phyloP scores from a whole-genome alignment of 2,797 vertebrate genomes.

The Sparus aurata region DNA sequence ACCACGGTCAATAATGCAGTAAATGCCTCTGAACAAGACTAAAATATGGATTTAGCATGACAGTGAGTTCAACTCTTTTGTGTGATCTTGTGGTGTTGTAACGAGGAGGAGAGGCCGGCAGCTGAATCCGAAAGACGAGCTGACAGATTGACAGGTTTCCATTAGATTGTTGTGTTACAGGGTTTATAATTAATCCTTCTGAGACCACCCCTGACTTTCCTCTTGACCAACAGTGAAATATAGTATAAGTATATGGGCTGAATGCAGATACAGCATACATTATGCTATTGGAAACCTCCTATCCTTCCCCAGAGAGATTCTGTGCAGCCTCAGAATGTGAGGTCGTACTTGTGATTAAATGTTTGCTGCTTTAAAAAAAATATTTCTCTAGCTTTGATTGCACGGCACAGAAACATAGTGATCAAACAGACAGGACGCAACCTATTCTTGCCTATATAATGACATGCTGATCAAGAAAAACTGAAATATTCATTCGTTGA shows the following conservation, averaged over 20 bases:
- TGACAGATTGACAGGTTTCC: slow-evolving; percentile 69
- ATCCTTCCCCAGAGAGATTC: neutral
- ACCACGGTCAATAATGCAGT: slow-evolving; percentile 14
- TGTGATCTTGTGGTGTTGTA: slow-evolving; percentile 34
- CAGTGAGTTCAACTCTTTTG: slow-evolving; percentile 24
- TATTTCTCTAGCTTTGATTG: slow-evolving; percentile 2
- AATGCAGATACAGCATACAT: slow-evolving; percentile 59
- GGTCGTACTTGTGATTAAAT: slow-evolving; percentile 23
- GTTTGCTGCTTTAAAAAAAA: slow-evolving; percentile 40
- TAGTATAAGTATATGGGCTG: slow-evolving; percentile 35
- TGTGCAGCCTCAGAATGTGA: slow-evolving; percentile 22
- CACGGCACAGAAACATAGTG: neutral
- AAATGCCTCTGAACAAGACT: slow-evolving; percentile 20
- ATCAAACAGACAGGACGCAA: neutral
- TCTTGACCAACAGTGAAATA: slow-evolving; percentile 31
- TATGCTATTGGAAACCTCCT: slow-evolving; percentile 12
- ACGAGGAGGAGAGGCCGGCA: slow-evolving; percentile 45
- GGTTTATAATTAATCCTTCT: slow-evolving; percentile 74
- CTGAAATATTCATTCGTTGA: neutral
- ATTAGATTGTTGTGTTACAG: slow-evolving; percentile 61
- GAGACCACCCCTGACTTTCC: slow-evolving; percentile 59
- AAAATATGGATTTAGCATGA: slow-evolving; percentile 49
- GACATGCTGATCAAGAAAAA: neutral
- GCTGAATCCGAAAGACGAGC: slow-evolving; percentile 35
- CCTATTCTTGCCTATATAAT: neutral